Evolutionary conservation across 2,797 vertebrate genomes (phyloP).

Genomic region (Danio choprae): DNA sequence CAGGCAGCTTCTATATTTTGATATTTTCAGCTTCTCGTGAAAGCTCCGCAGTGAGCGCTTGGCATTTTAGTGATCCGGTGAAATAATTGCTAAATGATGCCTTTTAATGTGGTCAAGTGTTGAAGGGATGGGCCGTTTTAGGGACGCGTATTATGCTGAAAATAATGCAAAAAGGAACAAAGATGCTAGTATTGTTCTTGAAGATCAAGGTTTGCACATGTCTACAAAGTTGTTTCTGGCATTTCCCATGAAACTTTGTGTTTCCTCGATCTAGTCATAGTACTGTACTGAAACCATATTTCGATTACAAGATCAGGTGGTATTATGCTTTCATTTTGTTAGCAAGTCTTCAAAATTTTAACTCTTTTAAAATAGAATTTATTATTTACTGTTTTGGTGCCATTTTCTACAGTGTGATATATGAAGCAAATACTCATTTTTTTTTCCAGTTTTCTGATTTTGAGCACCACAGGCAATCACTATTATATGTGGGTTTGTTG

Average conservation of each 20-base stretch:
- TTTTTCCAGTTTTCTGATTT: constrained; percentile 1
- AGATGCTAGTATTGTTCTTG: not conserved
- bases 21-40: constrained; percentile 28
- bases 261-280: not conserved
- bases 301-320: too few relatives aligned
- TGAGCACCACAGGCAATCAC: too few relatives aligned
- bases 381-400: too few relatives aligned
- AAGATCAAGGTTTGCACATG: constrained; percentile 16
- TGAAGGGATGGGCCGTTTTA: not conserved
- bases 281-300: too few relatives aligned
- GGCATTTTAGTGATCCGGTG: not conserved
- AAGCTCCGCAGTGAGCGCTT: not conserved
- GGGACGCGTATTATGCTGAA: not conserved
- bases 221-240: not conserved
- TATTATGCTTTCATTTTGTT: too few relatives aligned
- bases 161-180: not conserved
- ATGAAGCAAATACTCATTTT: too few relatives aligned
- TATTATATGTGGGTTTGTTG: too few relatives aligned
- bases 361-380: too few relatives aligned
- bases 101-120: not conserved
- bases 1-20: constrained; percentile 31
- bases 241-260: constrained; percentile 4
- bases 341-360: too few relatives aligned
- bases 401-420: too few relatives aligned
- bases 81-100: not conserved